Conservation (phyloP, 2,888 invertebrate species). For the Spicauda simplicius region DNA sequence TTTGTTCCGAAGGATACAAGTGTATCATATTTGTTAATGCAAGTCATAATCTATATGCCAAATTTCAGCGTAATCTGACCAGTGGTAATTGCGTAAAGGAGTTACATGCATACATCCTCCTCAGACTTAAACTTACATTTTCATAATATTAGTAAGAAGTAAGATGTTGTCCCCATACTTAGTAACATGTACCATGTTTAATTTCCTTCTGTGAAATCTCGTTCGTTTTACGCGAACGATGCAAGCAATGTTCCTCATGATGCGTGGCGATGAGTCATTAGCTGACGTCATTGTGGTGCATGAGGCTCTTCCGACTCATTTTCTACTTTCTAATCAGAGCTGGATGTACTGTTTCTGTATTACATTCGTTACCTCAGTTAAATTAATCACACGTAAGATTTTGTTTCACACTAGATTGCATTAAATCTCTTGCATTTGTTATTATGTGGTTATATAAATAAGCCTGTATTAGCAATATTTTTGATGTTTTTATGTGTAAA, state of each 20-base stretch:
- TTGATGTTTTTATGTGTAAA: no score
- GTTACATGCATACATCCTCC: no score
- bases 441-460: neutral
- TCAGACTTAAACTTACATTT: no score
- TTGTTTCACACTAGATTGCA: neutral
- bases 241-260: slow-evolving; percentile 26
- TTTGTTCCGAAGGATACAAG: no score
- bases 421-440: neutral
- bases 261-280: slow-evolving; percentile 35
- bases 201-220: slow-evolving; percentile 31
- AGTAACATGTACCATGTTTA: neutral
- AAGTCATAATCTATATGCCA: no score
- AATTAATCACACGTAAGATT: slow-evolving; percentile 14
- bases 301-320: slow-evolving; percentile 35
- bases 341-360: slow-evolving; percentile 19
- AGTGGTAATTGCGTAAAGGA: no score
- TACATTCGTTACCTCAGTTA: slow-evolving; percentile 22
- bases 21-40: no score
- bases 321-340: slow-evolving; percentile 37
- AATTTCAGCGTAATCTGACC: no score
- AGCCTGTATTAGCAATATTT: no score
- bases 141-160: no score
- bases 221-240: slow-evolving; percentile 21
- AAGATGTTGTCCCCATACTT: neutral
- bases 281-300: slow-evolving; percentile 32